Percentiles rank a stretch among this genome's conserved stretches.
phyloP scores from a whole-genome alignment of 2,888 invertebrate genomes.

The Cephonodes hylas region DNA sequence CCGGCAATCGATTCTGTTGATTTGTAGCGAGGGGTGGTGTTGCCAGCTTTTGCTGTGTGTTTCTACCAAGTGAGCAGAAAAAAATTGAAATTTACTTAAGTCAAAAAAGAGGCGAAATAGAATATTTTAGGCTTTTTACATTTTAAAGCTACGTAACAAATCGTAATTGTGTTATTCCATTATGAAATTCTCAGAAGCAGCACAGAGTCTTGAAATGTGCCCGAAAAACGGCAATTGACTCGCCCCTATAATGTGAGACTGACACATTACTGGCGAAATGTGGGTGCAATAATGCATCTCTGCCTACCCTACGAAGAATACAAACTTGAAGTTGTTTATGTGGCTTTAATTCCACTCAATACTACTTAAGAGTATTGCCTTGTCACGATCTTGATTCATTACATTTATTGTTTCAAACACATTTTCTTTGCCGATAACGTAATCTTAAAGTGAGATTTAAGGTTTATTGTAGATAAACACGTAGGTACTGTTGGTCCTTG shows the following conservation, averaged over 20 bases:
- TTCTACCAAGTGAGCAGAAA: neutral
- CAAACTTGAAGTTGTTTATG: too few species aligned
- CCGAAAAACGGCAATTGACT: too few species aligned
- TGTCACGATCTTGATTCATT: neutral
- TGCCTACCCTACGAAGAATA: too few species aligned
- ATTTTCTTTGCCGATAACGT: neutral
- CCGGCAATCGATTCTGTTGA: conserved; percentile 36
- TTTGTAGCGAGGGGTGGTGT: conserved; percentile 24
- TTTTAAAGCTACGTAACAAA: too few species aligned
- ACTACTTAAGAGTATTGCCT: neutral
- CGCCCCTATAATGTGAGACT: too few species aligned
- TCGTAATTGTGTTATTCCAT: too few species aligned
- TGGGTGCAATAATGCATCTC: too few species aligned
- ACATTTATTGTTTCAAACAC: neutral
- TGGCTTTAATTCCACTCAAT: neutral
- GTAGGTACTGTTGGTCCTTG: neutral
- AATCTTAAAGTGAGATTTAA: conserved; percentile 5
- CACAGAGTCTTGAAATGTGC: too few species aligned
- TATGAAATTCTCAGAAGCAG: too few species aligned
- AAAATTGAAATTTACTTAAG: neutral
- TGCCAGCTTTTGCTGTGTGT: conserved; percentile 23
- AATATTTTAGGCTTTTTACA: too few species aligned
- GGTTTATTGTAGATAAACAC: neutral
- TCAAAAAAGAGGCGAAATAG: too few species aligned
- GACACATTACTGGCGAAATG: too few species aligned